A percentile compares a stretch with the other conserved stretches of the same genome.
Conservation (phyloP, 2,888 invertebrate genomes). For the Stenolophus ochropezus region DNA sequence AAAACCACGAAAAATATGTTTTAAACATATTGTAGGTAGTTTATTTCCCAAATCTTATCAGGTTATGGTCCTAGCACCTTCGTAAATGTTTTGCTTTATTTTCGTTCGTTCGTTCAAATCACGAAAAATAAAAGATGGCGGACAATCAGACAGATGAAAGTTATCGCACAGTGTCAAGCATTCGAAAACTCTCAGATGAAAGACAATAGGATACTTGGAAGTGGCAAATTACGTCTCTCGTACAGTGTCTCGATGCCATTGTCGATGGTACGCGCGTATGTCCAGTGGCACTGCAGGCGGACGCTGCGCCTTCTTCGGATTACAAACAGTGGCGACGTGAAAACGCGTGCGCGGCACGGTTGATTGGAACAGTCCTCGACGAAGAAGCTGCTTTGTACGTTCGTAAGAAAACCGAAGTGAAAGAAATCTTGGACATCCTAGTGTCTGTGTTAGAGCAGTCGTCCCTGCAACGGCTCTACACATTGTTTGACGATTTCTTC, state of each 20-base stretch:
- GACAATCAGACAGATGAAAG: too few species aligned
- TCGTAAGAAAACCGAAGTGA: slow-evolving; percentile 63
- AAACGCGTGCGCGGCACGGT: slow-evolving; percentile 62
- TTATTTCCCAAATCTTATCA: not conserved
- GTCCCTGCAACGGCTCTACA: slow-evolving; percentile 63
- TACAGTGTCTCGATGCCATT: slow-evolving; percentile 62
- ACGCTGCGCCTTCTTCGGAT: slow-evolving; percentile 61
- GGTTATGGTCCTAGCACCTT: slow-evolving; percentile 13
- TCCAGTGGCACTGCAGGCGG: slow-evolving; percentile 57
- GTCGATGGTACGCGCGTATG: slow-evolving; percentile 61
- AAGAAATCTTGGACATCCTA: slow-evolving; percentile 63
- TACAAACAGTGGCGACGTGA: slow-evolving; percentile 62
- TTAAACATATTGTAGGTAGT: not conserved
- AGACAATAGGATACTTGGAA: slow-evolving; percentile 65
- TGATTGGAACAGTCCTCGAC: slow-evolving; percentile 63
- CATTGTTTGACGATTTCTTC: slow-evolving; percentile 62
- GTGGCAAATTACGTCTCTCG: slow-evolving; percentile 65
- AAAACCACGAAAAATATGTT: too few species aligned
- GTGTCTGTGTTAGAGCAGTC: slow-evolving; percentile 63
- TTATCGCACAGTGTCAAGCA: too few species aligned
- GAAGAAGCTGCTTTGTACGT: slow-evolving; percentile 62
- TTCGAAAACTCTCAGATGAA: too few species aligned
- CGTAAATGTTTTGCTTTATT: not conserved
- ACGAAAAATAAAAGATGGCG: too few species aligned
- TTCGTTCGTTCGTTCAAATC: slow-evolving; percentile 16